These are phyloP conservation scores for Neosilurus mollespiculum DNA, from an alignment of 2,797 vertebrate species.

Conservation along the genomic window DNA sequence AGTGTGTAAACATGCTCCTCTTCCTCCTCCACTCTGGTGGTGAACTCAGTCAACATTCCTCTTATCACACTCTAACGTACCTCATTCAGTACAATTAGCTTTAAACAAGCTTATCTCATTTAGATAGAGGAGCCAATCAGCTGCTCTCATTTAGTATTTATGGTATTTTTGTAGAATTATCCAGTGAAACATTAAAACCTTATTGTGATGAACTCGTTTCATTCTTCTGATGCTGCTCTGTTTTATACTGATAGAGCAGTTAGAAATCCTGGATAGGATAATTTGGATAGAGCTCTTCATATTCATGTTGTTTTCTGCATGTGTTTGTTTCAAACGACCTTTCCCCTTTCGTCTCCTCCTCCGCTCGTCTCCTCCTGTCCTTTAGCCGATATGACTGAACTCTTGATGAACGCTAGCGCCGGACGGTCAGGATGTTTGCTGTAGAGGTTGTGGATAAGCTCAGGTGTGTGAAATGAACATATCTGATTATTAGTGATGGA, in stretches of 20 bases:
- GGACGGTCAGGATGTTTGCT: not conserved
- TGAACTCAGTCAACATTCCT: not conserved
- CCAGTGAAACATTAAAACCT: not conserved
- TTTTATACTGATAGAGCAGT: not conserved
- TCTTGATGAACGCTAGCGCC: not conserved
- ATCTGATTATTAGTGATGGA: too few species aligned
- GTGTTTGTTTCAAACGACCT: not conserved
- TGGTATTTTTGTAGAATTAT: not conserved
- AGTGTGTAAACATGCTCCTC: not conserved
- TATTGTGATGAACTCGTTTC: not conserved
- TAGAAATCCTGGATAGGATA: not conserved
- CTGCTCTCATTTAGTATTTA: not conserved
- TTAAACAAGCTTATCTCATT: not conserved
- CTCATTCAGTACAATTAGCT: not conserved
- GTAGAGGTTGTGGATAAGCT: not conserved
- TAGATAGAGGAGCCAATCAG: not conserved
- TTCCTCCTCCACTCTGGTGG: not conserved
- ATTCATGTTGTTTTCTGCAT: not conserved
- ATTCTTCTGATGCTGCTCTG: not conserved
- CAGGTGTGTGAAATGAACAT: not conserved
- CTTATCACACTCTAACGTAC: not conserved
- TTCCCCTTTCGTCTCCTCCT: not conserved
- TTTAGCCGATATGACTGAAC: not conserved
- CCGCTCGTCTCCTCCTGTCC: not conserved
- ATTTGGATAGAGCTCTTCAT: not conserved